A percentile compares a stretch with the other conserved stretches of the same genome.
phyloP scores from a whole-genome alignment of 2,797 vertebrate genomes.

The Pseudotriccus pelzelni region DNA sequence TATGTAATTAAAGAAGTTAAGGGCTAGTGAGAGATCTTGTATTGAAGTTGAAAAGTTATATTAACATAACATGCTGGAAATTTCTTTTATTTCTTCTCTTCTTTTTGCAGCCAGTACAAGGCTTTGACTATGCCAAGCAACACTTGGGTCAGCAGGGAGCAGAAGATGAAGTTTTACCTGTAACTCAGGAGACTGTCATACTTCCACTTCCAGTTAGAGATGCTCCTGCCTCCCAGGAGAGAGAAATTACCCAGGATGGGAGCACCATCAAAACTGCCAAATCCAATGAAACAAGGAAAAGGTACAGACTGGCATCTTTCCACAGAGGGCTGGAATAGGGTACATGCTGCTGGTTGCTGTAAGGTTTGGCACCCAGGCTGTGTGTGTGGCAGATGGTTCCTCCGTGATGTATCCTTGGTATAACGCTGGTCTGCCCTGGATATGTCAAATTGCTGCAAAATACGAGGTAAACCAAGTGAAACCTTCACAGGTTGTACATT shows the following conservation, averaged over 20 bases:
- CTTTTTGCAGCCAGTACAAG: conserved; percentile 90
- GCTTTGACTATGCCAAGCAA: conserved; percentile 98
- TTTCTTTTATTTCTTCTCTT: background rate
- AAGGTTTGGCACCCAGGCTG: background rate
- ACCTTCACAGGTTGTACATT: background rate
- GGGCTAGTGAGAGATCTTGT: background rate
- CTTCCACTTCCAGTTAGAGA: conserved; percentile 90
- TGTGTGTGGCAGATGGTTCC: background rate
- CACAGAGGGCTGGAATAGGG: background rate
- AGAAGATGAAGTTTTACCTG: conserved; percentile 90
- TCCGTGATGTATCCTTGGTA: background rate
- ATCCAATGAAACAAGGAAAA: conserved; percentile 88
- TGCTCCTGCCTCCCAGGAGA: conserved; percentile 86
- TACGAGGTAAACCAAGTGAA: background rate
- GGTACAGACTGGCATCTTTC: conserved; percentile 74
- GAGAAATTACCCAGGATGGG: conserved; percentile 85
- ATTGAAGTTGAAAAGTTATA: background rate
- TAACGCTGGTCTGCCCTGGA: background rate
- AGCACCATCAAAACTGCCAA: conserved; percentile 88
- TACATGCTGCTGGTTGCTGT: background rate
- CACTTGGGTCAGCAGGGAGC: conserved; percentile 95
- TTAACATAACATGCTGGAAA: background rate
- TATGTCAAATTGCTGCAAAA: background rate
- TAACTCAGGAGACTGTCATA: conserved; percentile 91
- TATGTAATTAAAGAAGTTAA: background rate